These are phyloP conservation scores for Strix uralensis DNA, from an alignment of 2,113 vertebrate genomes.

Conservation along the genomic window DNA sequence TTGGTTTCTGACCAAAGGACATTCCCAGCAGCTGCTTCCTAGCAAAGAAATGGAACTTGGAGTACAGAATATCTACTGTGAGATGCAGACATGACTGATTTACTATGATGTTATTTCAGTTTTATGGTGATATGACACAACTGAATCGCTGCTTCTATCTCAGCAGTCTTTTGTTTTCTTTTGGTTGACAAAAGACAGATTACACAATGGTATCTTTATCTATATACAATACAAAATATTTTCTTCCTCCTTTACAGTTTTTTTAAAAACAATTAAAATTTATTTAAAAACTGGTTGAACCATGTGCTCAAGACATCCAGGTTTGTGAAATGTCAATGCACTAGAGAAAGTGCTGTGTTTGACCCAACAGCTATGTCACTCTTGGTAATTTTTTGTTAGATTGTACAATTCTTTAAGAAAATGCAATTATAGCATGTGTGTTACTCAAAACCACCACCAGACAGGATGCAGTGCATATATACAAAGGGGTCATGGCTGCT, in stretches of 20 bases:
- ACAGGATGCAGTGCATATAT: background rate
- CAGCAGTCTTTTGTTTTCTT: background rate
- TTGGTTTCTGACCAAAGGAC: background rate
- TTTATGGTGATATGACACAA: background rate
- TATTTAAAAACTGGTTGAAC: background rate
- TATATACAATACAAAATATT: background rate
- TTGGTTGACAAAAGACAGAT: background rate
- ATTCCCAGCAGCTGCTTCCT: background rate
- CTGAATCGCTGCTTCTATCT: background rate
- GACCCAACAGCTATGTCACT: background rate
- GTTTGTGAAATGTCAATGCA: background rate
- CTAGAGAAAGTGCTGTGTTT: background rate
- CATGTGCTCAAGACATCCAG: background rate
- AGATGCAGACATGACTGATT: background rate
- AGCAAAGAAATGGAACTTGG: background rate
- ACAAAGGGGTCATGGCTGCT: background rate
- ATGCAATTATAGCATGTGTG: background rate
- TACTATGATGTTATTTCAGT: background rate
- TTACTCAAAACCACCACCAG: background rate
- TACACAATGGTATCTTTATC: background rate
- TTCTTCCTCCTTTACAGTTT: background rate
- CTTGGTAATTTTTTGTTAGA: background rate
- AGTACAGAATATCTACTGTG: background rate
- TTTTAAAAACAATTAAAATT: background rate
- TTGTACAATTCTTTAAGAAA: background rate